Percentiles rank a stretch among this genome's conserved stretches.
phyloP scores from a whole-genome alignment of 2,113 vertebrate species.

The Ailuropoda melanoleuca region DNA sequence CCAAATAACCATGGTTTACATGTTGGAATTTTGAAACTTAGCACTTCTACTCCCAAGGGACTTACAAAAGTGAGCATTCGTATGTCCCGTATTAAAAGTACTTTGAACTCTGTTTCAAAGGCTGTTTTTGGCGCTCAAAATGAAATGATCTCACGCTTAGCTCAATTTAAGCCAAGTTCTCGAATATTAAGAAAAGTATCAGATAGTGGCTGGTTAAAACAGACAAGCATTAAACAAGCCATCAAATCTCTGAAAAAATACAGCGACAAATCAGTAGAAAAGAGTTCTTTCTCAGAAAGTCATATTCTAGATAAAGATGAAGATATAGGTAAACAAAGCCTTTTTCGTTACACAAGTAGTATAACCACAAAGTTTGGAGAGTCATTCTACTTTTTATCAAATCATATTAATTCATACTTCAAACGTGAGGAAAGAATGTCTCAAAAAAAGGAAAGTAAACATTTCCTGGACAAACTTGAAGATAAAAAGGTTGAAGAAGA shows the following conservation, averaged over 20 bases:
- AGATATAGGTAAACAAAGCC: slow-evolving; percentile 79
- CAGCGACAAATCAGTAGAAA: slow-evolving; percentile 57
- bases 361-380: slow-evolving; percentile 92
- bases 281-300: slow-evolving; percentile 67
- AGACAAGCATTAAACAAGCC: slow-evolving; percentile 79
- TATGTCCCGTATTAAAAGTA: slow-evolving; percentile 94
- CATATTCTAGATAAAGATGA: slow-evolving; percentile 45
- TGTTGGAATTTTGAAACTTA: slow-evolving; percentile 85
- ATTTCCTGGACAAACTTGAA: slow-evolving; percentile 61
- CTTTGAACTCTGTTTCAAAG: slow-evolving; percentile 93
- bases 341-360: slow-evolving; percentile 89
- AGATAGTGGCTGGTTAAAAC: slow-evolving; percentile 72
- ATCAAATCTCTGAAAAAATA: slow-evolving; percentile 77
- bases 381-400: slow-evolving; percentile 91
- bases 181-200: slow-evolving; percentile 80
- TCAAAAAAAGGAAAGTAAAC: slow-evolving; percentile 73
- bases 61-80: slow-evolving; percentile 86
- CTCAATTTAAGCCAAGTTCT: slow-evolving; percentile 87
- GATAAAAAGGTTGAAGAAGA: slow-evolving; percentile 50
- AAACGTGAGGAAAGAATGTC: slow-evolving; percentile 82
- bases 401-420: slow-evolving; percentile 96
- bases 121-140: slow-evolving; percentile 91
- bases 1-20: slow-evolving; percentile 80
- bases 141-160: slow-evolving; percentile 91
- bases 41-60: slow-evolving; percentile 89